A percentile compares a stretch with the other conserved stretches of the same genome.
Conservation (phyloP, 2,888 invertebrate species). For the Orthonevra nobilis region DNA sequence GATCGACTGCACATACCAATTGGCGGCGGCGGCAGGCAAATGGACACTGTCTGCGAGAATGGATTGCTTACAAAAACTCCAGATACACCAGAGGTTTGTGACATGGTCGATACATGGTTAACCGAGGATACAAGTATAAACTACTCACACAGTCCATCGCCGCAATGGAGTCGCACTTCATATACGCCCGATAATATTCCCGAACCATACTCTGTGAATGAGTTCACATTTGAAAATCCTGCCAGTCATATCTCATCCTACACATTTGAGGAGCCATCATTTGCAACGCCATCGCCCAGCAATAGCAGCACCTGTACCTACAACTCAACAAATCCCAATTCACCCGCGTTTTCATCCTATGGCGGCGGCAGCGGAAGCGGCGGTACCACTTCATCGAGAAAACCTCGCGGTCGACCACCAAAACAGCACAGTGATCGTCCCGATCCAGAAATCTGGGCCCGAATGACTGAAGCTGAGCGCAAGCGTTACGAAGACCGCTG, state of each 20-base stretch:
- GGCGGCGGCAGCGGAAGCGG: conserved; percentile 7
- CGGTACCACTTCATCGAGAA: conserved; percentile 24
- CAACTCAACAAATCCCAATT: conserved; percentile 55
- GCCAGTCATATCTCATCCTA: conserved; percentile 49
- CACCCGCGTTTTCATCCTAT: conserved; percentile 53
- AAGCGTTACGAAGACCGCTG: conserved; percentile 75
- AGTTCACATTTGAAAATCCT: conserved; percentile 48
- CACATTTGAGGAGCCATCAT: conserved; percentile 39
- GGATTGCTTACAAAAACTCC: conserved; percentile 8
- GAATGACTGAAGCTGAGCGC: conserved; percentile 73
- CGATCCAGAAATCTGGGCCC: conserved; percentile 72
- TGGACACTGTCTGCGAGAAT: not conserved
- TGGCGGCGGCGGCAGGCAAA: not conserved
- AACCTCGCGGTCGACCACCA: conserved; percentile 76
- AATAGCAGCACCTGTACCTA: conserved; percentile 40
- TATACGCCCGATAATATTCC: conserved; percentile 28
- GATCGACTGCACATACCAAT: conserved; percentile 16
- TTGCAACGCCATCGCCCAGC: conserved; percentile 57
- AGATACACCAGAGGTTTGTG: conserved; percentile 56
- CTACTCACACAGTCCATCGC: conserved; percentile 14
- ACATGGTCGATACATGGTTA: conserved; percentile 41
- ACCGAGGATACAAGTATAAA: conserved; percentile 13
- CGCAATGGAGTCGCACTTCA: not conserved
- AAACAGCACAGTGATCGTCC: conserved; percentile 78
- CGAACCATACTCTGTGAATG: not conserved